Percentiles rank a stretch among this genome's conserved stretches.
Evolutionary conservation across 2,113 vertebrate species (phyloP).

Genomic region (Numenius arquata): DNA sequence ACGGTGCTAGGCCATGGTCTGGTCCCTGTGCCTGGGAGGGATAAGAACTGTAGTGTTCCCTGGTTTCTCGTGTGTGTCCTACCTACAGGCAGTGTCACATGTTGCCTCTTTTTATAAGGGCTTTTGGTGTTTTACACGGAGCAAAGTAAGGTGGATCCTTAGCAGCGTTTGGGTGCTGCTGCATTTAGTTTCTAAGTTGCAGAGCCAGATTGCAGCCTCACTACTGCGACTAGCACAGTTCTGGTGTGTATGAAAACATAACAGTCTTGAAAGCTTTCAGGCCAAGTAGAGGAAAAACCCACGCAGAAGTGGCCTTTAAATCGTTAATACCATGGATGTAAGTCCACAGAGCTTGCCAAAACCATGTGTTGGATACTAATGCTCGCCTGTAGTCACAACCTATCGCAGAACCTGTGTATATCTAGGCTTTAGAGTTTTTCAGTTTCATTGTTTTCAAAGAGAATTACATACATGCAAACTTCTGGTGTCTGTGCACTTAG

Average conservation of each 20-base stretch:
- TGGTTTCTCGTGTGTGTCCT: not conserved
- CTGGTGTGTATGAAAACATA: not conserved
- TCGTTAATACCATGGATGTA: not conserved
- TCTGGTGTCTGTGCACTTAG: not conserved
- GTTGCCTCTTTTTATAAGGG: not conserved
- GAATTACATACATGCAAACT: not conserved
- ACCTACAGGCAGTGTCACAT: not conserved
- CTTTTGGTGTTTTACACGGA: not conserved
- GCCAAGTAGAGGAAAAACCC: not conserved
- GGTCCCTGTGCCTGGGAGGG: not conserved
- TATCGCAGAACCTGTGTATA: not conserved
- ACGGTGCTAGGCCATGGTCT: rapidly evolving
- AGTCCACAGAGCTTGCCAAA: not conserved
- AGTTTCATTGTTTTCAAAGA: not conserved
- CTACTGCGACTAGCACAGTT: not conserved
- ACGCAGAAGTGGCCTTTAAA: not conserved
- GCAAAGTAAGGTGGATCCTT: not conserved
- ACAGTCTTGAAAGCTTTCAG: not conserved
- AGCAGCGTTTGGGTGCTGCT: not conserved
- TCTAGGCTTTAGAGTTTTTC: not conserved
- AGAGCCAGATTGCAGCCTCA: not conserved
- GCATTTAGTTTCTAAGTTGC: not conserved
- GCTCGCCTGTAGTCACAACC: not conserved
- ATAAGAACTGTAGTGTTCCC: not conserved
- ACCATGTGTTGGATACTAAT: rapidly evolving